Conservation (phyloP, 2,113 vertebrate species). For the Chionodraco myersi region DNA sequence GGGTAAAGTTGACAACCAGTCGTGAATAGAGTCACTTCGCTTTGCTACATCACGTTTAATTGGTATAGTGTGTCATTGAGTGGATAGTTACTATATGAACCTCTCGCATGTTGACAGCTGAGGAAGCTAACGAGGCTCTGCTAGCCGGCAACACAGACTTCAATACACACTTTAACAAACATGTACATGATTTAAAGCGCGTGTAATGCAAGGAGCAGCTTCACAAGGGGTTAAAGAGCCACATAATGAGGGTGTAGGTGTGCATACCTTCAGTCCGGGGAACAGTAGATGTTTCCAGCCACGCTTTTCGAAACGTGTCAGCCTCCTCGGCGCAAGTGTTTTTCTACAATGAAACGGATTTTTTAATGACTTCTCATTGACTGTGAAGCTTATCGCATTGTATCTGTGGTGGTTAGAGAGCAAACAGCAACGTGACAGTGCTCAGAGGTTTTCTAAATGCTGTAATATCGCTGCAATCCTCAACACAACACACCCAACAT, state of each 20-base stretch:
- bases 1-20: too few species aligned
- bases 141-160: background rate
- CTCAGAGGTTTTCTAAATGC: background rate
- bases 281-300: conserved; percentile 16
- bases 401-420: fast-evolving
- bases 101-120: conserved; percentile 3
- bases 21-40: fast-evolving
- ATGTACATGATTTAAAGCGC: fast-evolving
- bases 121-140: conserved; percentile 19
- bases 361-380: background rate
- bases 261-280: conserved; percentile 35
- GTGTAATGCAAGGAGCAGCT: background rate
- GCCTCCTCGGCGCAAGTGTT: background rate
- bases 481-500: conserved; percentile 57
- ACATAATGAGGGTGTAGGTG: background rate
- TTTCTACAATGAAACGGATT: background rate
- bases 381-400: background rate
- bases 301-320: conserved; percentile 15
- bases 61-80: fast-evolving
- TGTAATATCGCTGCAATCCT: background rate
- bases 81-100: background rate
- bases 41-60: fast-evolving
- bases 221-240: background rate
- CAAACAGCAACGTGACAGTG: background rate
- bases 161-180: background rate